Evolutionary conservation across 2,797 vertebrate species (phyloP), one percentile per base, ranked within the genome.

Genomic region (Urophycis tenuis): DNA sequence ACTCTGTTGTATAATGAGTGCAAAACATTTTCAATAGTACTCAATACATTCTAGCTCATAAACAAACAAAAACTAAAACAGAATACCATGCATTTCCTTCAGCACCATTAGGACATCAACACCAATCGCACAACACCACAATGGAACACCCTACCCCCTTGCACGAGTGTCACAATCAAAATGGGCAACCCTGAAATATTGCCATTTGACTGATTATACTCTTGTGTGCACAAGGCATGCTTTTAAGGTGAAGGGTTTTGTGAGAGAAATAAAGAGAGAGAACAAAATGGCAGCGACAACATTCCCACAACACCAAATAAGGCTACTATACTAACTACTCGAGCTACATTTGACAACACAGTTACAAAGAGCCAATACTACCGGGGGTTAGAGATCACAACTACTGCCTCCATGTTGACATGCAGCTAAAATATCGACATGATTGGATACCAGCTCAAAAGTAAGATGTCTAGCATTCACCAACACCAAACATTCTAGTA

Each of bases 181-280:
- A 29, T 89, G 91, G 92, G 92, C 87, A 91, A 92, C 91, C 92
- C 92, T 93, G 92, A 93, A 92, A 91, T 87, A 84, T 76, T 84
- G 88, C 89, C 85, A 88, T 86, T 88, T 89, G 88, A 90, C 91
- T 83, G 88, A 89, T 80, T 31, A 72, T 64, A 79, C 70, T 85
- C 81, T 83, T 87, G 85, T 89, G 79, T 80, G 81, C 81, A 83
- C 88, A 91, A 93, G 90, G 90, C 91, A 87, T 89, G 87, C 86
- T 85, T 80, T 85, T 77, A 82, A 85, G 78, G 75, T 83, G 75
- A 78, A 77, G 76, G 78, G 77, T 69, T 73, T 71, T 80, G 34
- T 41, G 73, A 75, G 5, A 85, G 29, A 71, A 76, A 76, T 82
- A 74, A 79, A 45, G 11, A 75, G 25, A 74, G 73, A 31, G 77